These are phyloP conservation scores for Temnothorax longispinosus DNA, from an alignment of 1,140 invertebrate species.

Conservation along the genomic window DNA sequence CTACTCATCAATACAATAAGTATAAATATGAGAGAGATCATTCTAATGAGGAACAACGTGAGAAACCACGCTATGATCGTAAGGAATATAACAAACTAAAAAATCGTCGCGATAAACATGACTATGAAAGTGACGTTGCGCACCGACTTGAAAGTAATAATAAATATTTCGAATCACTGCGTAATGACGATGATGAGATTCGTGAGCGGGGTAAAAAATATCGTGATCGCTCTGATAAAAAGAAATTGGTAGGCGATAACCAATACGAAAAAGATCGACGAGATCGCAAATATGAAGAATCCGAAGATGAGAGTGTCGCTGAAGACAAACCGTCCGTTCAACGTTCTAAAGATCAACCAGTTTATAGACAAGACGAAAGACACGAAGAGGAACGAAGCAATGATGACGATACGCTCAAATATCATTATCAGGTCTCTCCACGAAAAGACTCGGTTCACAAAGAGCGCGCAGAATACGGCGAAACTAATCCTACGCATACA, in stretches of 20 bases:
- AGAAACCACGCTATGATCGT: neutral
- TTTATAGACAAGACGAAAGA: neutral
- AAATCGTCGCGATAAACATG: neutral
- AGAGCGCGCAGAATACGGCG: neutral
- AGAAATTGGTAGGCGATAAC: neutral
- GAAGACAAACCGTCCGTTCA: neutral
- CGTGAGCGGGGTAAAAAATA: neutral
- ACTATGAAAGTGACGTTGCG: neutral
- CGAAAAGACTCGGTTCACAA: neutral
- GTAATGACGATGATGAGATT: neutral
- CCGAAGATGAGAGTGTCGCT: neutral
- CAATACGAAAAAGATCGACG: neutral
- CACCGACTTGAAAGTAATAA: neutral
- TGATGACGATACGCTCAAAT: neutral
- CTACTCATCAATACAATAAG: conserved; percentile 14
- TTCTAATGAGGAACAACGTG: neutral
- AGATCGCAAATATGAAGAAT: neutral
- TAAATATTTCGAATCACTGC: neutral
- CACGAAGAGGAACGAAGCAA: neutral
- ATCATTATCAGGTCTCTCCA: neutral
- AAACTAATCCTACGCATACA: conserved; percentile 17
- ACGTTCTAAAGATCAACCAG: neutral
- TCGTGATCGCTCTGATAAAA: neutral
- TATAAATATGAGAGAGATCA: conserved; percentile 2
- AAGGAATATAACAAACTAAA: neutral